phyloP scores from a whole-genome alignment of 2,113 vertebrate genomes.

The Oncorhynchus nerka region DNA sequence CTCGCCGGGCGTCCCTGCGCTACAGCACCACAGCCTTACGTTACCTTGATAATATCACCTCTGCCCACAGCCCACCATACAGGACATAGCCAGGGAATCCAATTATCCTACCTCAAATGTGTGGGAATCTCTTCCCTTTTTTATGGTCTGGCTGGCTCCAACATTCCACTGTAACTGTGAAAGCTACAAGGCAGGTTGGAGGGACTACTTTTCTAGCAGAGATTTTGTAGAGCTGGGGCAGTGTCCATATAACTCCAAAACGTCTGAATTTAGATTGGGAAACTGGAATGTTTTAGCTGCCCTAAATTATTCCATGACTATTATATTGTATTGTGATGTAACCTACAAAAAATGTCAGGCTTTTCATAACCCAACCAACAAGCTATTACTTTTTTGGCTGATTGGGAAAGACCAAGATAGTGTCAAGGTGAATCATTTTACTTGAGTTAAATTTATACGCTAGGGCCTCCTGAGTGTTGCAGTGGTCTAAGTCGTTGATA shows the following conservation, averaged over 20 bases:
- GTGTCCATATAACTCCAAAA: background rate
- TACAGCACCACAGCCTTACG: conserved; percentile 72
- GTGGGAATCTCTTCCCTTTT: conserved; percentile 60
- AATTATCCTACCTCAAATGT: conserved; percentile 67
- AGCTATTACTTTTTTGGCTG: background rate
- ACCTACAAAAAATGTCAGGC: background rate
- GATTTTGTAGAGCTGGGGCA: background rate
- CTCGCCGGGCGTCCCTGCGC: conserved; percentile 56
- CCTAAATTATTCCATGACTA: background rate
- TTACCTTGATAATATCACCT: conserved; percentile 78
- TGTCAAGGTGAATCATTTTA: too few species aligned
- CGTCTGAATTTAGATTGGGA: background rate
- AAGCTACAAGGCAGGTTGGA: background rate
- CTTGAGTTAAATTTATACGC: too few species aligned
- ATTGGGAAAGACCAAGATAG: background rate
- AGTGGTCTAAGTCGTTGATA: too few species aligned
- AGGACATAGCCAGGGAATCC: conserved; percentile 65
- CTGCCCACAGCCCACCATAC: conserved; percentile 48
- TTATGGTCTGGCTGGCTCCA: conserved; percentile 29
- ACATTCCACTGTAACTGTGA: conserved; percentile 21
- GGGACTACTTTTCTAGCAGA: background rate
- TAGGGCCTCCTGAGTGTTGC: too few species aligned
- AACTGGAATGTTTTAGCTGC: background rate
- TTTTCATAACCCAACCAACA: background rate
- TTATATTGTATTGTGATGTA: background rate